Base-by-base conservation (phyloP, 2,113 vertebrate species). In the Periophthalmodon schlosseri region DNA sequence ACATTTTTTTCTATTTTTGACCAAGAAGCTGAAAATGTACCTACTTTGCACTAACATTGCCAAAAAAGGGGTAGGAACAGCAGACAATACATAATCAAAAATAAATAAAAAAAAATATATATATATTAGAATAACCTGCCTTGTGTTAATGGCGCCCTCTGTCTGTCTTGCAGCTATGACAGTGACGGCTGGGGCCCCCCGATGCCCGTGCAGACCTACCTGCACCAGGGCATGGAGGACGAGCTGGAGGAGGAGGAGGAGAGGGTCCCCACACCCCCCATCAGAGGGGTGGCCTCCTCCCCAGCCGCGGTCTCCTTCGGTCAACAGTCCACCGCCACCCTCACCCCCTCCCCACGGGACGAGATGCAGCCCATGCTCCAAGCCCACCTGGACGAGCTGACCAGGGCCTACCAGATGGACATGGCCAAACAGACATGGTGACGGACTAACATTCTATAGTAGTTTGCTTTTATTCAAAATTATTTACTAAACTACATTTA, bases 321-420 rank as follows among this genome's bases (percentile, higher is more conserved):
- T 4, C 97, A 99, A 79, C 98, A 99, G 89, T 99, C 97, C 15
- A 99, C 98, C 2, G 97, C 96, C 77, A 99, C 98, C 9, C 95
- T 99, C 4, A 99, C 97, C 0, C 98, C 98, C 4, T 99, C 98
- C 23, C 98, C 98, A 11, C 91, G 95, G 39, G 98, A 99, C 21
- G 98, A 99, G 88, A 96, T 97, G 93, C 97, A 99, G 82, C 98
- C 98, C 72, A 99, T 99, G 95, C 95, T 99, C 54, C 97, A 99
- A 68, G 95, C 97, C 72, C 98, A 99, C 85, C 92, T 99, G 70
- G 98, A 99, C 47, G 97, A 99, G 86, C 84, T 99, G 79, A 99
- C 96, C 18, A 94, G 97, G 74, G 97, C 96, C n/a, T 99, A 99
- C 90, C 97, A 99, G 87, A 94, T 99, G 86, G 98, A 99, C 86